Conservation (phyloP, 2,888 invertebrate species). For the Eutolmus rufibarbis region DNA sequence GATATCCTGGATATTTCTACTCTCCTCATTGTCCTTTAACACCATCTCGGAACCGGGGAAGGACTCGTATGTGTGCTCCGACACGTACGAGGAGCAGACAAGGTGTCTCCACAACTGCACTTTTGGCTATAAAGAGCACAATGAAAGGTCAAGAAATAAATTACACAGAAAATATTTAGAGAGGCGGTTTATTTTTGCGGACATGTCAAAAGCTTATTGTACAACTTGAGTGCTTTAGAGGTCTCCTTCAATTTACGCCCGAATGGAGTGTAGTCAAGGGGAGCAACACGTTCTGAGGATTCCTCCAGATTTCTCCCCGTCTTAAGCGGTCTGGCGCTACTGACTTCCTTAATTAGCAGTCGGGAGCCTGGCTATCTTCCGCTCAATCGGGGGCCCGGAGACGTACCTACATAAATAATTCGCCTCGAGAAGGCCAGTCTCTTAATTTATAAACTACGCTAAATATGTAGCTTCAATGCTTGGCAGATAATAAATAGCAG, state of each 20-base stretch:
- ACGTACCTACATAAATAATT: background rate
- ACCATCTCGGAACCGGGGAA: background rate
- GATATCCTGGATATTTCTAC: background rate
- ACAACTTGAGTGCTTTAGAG: background rate
- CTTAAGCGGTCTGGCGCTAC: background rate
- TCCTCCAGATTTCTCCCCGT: background rate
- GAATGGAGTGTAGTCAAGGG: background rate
- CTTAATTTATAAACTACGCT: background rate
- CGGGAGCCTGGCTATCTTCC: background rate
- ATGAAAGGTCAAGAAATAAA: constrained; percentile 23
- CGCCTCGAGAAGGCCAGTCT: background rate
- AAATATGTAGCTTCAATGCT: background rate
- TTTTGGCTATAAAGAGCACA: background rate
- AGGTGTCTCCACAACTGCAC: constrained; percentile 30
- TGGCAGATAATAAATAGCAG: background rate
- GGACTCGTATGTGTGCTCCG: background rate
- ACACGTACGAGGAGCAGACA: constrained; percentile 25
- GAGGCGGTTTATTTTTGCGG: constrained; percentile 4
- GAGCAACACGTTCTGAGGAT: background rate
- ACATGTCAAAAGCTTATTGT: background rate
- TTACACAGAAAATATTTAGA: background rate
- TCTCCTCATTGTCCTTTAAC: background rate
- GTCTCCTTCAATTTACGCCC: background rate
- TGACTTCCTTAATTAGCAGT: background rate
- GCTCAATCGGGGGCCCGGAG: background rate